A percentile compares a stretch with the other conserved stretches of the same genome.
phyloP scores from a whole-genome alignment of 2,113 vertebrate species.

The Dendropsophus ebraccatus region DNA sequence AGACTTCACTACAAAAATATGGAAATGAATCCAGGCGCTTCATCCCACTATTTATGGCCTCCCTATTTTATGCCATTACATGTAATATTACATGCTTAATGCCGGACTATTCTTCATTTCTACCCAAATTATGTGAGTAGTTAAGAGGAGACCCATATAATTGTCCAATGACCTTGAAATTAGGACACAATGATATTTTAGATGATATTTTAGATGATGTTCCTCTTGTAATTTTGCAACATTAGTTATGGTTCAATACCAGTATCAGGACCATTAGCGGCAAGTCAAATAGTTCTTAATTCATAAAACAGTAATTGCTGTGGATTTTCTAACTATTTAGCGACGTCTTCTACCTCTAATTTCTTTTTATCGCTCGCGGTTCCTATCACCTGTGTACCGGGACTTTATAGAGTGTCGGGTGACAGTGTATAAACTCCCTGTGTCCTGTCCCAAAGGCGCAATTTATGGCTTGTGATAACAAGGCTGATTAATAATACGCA shows the following conservation, averaged over 20 bases:
- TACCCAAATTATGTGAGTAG: constrained; percentile 68
- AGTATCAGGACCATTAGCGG: constrained; percentile 80
- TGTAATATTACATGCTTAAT: constrained; percentile 43
- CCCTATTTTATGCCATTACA: constrained; percentile 56
- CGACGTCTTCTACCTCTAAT: constrained; percentile 64
- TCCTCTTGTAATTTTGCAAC: constrained; percentile 82
- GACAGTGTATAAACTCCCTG: background rate
- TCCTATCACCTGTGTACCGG: constrained; percentile 29
- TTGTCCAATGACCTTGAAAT: constrained; percentile 79
- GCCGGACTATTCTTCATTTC: constrained; percentile 67
- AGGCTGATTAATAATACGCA: constrained; percentile 14
- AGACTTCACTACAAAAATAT: constrained; percentile 49
- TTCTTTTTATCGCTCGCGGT: constrained; percentile 47
- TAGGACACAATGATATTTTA: constrained; percentile 78
- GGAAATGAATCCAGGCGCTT: constrained; percentile 40
- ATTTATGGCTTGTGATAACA: constrained; percentile 22
- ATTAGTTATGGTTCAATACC: constrained; percentile 84
- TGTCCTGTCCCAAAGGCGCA: background rate
- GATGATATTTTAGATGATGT: constrained; percentile 77
- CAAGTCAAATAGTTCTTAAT: constrained; percentile 76
- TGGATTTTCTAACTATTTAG: constrained; percentile 71
- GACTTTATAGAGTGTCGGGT: constrained; percentile 27
- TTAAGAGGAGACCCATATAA: constrained; percentile 68
- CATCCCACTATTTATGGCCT: constrained; percentile 11
- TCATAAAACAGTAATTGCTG: constrained; percentile 75